A percentile compares a stretch with the other conserved stretches of the same genome.
Evolutionary conservation across 2,113 vertebrate species (phyloP).

Genomic region (Pollachius pollachius): DNA sequence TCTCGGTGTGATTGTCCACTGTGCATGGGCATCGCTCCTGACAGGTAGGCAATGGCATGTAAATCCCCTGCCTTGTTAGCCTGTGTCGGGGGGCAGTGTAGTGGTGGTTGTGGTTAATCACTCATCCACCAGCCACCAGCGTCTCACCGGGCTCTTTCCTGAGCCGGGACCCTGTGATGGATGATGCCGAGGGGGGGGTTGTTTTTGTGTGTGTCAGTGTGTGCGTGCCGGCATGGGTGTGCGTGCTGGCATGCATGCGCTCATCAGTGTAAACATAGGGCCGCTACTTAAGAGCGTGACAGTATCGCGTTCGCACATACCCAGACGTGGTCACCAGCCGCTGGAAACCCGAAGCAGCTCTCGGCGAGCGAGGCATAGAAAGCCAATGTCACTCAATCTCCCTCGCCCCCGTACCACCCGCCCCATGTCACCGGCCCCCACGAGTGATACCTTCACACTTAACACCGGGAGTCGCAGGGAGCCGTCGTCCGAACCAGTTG

Average conservation of each 20-base stretch:
- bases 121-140: constrained; percentile 41
- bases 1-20: constrained; percentile 57
- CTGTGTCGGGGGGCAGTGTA: constrained; percentile 52
- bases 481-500: constrained; percentile 27
- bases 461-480: constrained; percentile 47
- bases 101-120: constrained; percentile 63
- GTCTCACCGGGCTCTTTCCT: constrained; percentile 24
- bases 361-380: constrained; percentile 23
- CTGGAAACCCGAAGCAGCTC: constrained; percentile 37
- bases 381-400: constrained; percentile 53
- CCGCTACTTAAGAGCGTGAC: not conserved
- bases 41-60: constrained; percentile 66
- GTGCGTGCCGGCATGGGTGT: constrained; percentile 6
- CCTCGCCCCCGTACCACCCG: constrained; percentile 35
- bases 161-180: constrained; percentile 52
- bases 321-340: constrained; percentile 25
- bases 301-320: constrained; percentile 18
- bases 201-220: constrained; percentile 1
- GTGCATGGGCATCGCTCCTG: constrained; percentile 46
- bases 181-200: constrained; percentile 47
- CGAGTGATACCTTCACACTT: constrained; percentile 14
- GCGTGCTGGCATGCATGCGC: constrained; percentile 3
- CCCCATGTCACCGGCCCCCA: constrained; percentile 42
- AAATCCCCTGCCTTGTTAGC: constrained; percentile 68
- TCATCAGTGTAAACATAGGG: not conserved